A percentile compares a stretch with the other conserved stretches of the same genome.
These are phyloP conservation scores for Megalopta genalis DNA, from an alignment of 1,140 invertebrate genomes.

Conservation along the genomic window DNA sequence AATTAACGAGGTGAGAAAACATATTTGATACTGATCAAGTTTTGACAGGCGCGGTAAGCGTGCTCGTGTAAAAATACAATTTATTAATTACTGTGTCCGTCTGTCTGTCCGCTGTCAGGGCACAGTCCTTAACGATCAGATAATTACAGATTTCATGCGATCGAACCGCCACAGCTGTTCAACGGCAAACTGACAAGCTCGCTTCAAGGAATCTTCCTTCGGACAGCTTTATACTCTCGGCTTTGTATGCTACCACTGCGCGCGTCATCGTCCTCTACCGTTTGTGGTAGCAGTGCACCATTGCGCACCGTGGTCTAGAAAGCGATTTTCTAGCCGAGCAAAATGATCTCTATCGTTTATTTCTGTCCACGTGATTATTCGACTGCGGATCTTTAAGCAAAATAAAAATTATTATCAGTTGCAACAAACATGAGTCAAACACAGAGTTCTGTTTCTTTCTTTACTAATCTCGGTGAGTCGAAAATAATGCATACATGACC, in stretches of 20 bases:
- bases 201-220: slow-evolving; percentile 54
- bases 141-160: slow-evolving; percentile 67
- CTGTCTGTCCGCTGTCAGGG: slow-evolving; percentile 51
- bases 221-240: slow-evolving; percentile 26
- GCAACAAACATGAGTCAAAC: too few species aligned
- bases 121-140: slow-evolving; percentile 54
- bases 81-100: slow-evolving; percentile 58
- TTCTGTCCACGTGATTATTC: too few species aligned
- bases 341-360: too few species aligned
- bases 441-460: too few species aligned
- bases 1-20: slow-evolving; percentile 16
- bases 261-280: not conserved
- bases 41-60: slow-evolving; percentile 34
- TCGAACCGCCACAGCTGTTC: slow-evolving; percentile 56
- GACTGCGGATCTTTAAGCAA: too few species aligned
- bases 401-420: too few species aligned
- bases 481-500: too few species aligned
- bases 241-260: not conserved
- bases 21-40: slow-evolving; percentile 34
- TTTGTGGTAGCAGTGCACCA: not conserved
- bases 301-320: too few species aligned
- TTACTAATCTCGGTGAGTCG: too few species aligned
- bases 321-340: too few species aligned
- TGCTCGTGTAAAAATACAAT: slow-evolving; percentile 43
- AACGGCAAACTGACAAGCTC: slow-evolving; percentile 40